Base-by-base conservation (phyloP, 2,797 vertebrate species). In the Ctenosaura bakeri region DNA sequence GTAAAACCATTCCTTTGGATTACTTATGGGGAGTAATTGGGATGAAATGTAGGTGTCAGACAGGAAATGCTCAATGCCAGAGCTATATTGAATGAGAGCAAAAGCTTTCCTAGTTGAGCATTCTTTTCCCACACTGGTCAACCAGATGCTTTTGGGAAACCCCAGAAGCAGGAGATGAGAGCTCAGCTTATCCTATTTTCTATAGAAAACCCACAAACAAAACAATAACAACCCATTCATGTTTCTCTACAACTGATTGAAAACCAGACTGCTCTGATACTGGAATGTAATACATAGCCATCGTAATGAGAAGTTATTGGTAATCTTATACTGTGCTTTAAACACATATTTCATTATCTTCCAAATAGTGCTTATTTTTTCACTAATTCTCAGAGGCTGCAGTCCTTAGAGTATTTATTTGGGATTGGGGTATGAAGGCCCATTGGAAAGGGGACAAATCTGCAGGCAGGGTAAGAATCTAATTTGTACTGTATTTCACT, bases 1-100 rank as follows among this genome's bases (percentile, higher is more conserved):
- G 95, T 96, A 94, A 92, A 73, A 13, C 83, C 42, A 54, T 73
- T 73, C 64, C 20, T 24, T 9, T 2, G 85, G 83, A 66, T n/a
- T 74, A 73, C 64, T 0, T 83, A 71, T 1, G 59, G 85, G 32
- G 20, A 10, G 8, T 64, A 74, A 52, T 32, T 32, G 10, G 22
- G 24, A 32, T 8, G 59, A 46, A 59, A 52, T n/a, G 38, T 50
- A 50, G 32, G 56, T 73, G 8, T 62, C 42, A 26, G 12, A 3
- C 0, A 80, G 81, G 78, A 14, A 20, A 7, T 84, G 82, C 56
- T 13, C 13, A 29, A 62, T 62, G 38, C 18, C 22, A 42, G 20
- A 77, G 56, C 16, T 8, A 13, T 26, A 73, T 1, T 26, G 42
- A 5, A 86, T 86, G 54, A 77, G 56, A 46, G 6, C 24, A 86